Evolutionary conservation across 2,888 invertebrate genomes (phyloP).

Genomic region (Nezara viridula): DNA sequence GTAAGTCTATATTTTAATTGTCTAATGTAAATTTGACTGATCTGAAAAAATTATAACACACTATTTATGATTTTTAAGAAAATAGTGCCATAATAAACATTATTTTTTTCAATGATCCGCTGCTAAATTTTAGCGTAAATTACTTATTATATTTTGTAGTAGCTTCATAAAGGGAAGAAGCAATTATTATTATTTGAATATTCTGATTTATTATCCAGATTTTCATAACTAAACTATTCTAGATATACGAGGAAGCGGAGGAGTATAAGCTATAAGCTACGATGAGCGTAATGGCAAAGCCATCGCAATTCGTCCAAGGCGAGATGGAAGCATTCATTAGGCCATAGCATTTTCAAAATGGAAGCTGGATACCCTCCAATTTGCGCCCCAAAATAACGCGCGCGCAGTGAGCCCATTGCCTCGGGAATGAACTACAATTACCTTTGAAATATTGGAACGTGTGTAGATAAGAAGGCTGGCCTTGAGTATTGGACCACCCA

Average conservation of each 20-base stretch:
- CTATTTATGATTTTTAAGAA: too few species aligned
- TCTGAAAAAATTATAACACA: too few species aligned
- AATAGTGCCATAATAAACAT: too few species aligned
- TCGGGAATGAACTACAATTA: slow-evolving; percentile 29
- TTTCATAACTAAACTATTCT: not conserved
- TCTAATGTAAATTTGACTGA: too few species aligned
- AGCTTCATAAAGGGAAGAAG: not conserved
- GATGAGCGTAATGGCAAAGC: not conserved
- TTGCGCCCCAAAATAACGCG: slow-evolving; percentile 19
- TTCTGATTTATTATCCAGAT: not conserved
- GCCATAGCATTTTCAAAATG: slow-evolving; percentile 10
- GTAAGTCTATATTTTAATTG: too few species aligned
- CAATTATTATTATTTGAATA: not conserved
- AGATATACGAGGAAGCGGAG: not conserved
- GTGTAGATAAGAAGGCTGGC: slow-evolving; percentile 17
- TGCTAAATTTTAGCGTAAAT: too few species aligned
- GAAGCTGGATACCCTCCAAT: slow-evolving; percentile 25
- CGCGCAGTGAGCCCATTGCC: not conserved
- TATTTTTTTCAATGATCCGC: too few species aligned
- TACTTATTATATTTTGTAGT: too few species aligned
- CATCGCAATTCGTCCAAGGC: not conserved
- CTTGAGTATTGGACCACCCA: slow-evolving; percentile 41
- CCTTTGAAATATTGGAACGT: slow-evolving; percentile 25
- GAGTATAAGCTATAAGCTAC: not conserved
- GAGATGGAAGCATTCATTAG: slow-evolving; percentile 29